Evolutionary conservation across 1,140 invertebrate genomes (phyloP).

Genomic region (Drepana arcuata): DNA sequence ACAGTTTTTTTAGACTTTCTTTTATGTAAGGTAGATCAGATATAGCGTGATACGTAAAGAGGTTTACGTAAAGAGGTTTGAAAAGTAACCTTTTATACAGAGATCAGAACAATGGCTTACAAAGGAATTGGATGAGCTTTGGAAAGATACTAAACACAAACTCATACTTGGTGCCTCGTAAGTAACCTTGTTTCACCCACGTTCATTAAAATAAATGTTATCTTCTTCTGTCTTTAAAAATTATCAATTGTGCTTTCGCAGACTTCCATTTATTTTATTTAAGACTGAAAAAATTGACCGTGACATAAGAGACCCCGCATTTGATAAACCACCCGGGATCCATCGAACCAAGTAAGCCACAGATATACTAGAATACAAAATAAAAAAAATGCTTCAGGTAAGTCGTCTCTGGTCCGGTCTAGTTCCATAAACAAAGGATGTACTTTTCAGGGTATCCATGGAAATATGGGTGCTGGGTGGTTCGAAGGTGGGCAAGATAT

Average conservation of each 20-base stretch:
- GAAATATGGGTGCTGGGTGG: slow-evolving; percentile 50
- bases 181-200: slow-evolving; percentile 23
- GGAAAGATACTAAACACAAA: slow-evolving; percentile 57
- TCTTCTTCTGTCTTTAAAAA: no score
- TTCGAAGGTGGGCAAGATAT: slow-evolving; percentile 47
- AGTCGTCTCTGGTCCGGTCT: no score
- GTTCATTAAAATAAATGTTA: no score
- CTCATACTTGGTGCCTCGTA: slow-evolving; percentile 57
- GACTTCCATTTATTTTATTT: slow-evolving; percentile 58
- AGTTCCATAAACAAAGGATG: not conserved
- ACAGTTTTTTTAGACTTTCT: no score
- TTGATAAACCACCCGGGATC: slow-evolving; percentile 38
- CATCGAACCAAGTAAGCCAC: slow-evolving; percentile 35
- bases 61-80: no score
- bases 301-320: slow-evolving; percentile 45
- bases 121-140: slow-evolving; percentile 40
- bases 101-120: slow-evolving; percentile 54
- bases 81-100: no score
- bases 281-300: slow-evolving; percentile 55
- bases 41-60: no score
- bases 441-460: slow-evolving; percentile 38
- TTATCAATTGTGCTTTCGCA: slow-evolving; percentile 27
- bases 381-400: no score
- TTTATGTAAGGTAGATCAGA: no score
- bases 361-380: no score